Percentiles rank a stretch among this genome's conserved stretches.
Conservation (phyloP, 2,113 vertebrate species). For the Natator depressus region DNA sequence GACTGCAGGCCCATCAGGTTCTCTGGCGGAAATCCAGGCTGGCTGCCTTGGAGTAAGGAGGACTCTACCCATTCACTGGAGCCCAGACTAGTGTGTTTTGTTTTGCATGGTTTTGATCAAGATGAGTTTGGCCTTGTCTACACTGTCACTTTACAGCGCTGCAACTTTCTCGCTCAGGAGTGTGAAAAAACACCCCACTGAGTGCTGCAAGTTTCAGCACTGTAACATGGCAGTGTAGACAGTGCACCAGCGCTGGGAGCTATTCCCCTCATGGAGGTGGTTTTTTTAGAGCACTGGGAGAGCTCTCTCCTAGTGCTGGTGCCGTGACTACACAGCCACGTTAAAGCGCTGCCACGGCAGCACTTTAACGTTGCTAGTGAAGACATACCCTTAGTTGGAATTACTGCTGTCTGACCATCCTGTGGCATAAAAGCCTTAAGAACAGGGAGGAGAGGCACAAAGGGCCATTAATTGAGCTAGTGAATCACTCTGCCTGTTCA, state of each 20-base stretch:
- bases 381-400: background rate
- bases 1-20: background rate
- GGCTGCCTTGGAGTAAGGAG: background rate
- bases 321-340: too few species aligned
- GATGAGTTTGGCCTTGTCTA: background rate
- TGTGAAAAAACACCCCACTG: too few species aligned
- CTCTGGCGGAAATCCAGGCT: background rate
- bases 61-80: background rate
- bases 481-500: background rate
- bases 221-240: too few species aligned
- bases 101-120: background rate
- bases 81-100: background rate
- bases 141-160: too few species aligned
- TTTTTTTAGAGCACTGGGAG: too few species aligned
- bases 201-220: too few species aligned
- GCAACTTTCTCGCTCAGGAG: too few species aligned
- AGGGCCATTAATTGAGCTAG: background rate
- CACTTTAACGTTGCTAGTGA: too few species aligned
- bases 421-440: background rate
- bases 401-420: background rate
- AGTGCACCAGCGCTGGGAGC: too few species aligned
- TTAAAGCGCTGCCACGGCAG: too few species aligned
- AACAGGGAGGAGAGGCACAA: background rate
- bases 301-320: too few species aligned
- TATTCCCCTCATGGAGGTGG: too few species aligned